Evolutionary conservation across 2,113 vertebrate genomes (phyloP).

Genomic region (Atractosteus spatula): DNA sequence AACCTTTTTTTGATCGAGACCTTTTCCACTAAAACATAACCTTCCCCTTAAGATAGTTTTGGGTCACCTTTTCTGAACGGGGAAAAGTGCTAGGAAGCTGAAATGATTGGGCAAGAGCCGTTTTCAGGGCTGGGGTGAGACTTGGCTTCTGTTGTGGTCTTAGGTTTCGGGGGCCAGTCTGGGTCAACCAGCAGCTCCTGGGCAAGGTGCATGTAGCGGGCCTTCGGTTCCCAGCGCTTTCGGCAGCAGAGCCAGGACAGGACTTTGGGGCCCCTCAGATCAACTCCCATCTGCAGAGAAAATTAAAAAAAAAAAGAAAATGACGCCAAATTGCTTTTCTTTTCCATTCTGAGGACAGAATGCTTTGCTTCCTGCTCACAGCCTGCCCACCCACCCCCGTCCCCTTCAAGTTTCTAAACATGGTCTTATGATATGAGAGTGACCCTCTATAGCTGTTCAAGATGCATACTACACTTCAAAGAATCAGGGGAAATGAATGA

Average conservation of each 20-base stretch:
- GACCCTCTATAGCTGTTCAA: too few species aligned
- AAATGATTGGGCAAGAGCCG: constrained; percentile 76
- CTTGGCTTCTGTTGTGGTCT: constrained; percentile 92
- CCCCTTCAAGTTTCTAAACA: too few species aligned
- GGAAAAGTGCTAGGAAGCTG: constrained; percentile 67
- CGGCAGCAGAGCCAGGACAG: constrained; percentile 67
- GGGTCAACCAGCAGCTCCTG: constrained; percentile 91
- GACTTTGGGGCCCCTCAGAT: constrained; percentile 60
- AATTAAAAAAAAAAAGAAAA: not conserved
- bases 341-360: too few species aligned
- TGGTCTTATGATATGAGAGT: too few species aligned
- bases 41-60: not conserved
- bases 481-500: too few species aligned
- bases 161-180: constrained; percentile 95
- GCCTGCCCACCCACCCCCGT: too few species aligned
- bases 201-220: constrained; percentile 93
- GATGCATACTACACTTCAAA: too few species aligned
- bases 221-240: constrained; percentile 75
- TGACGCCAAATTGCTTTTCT: constrained; percentile 1
- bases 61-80: not conserved
- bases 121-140: constrained; percentile 63
- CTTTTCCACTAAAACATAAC: too few species aligned
- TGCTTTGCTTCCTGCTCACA: too few species aligned
- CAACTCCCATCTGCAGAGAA: constrained; percentile 65
- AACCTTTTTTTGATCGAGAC: too few species aligned